Evolutionary conservation across 1,140 invertebrate genomes (phyloP), one percentile per base, ranked within the genome.

Genomic region (Atta colombica): DNA sequence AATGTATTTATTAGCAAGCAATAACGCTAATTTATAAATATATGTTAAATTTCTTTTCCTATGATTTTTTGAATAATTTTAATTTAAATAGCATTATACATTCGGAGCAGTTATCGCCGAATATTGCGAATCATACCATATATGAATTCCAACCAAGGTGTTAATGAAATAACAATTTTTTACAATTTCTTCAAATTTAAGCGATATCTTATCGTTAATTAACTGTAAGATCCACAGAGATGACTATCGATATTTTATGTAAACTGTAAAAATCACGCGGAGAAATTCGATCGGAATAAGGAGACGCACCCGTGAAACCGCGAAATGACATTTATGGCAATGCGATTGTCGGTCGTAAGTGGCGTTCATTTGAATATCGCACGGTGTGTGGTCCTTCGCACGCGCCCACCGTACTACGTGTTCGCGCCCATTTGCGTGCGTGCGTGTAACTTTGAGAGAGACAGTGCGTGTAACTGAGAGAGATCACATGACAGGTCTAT

Each of bases 321-420:
- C 74, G 85, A 82, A 87, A 77, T 55, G 85, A 85, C 89, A 61
- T 92, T 90, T 92, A 90, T 90, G 77, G 75, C 78, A 78, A 31
- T 49, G 18, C 58, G 82, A 91, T 92, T 88, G 91, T 72, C 85
- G 77, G 60, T 55, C 60, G 49, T 65, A 77, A 86, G 86, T 72
- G 68, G 66, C 25, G 63, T 90, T 92, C 91, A 92, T 92, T 92
- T 92, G 88, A 92, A 92, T 92, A 92, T 89, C 66, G 35, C 89
- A 72, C 75, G 78, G 89, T 91, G 91, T 92, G 91, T 92, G 91
- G 91, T 90, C 91, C 58, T 61, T 65, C 65, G 85, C 87, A 87
- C 78, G 82, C 84, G 78, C 72, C 77, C 68, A 74, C 74, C 58
- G 55, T 66, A 74, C 63, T 45, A 86, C 55, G 69, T 84, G 53